phyloP scores from a whole-genome alignment of 2,888 invertebrate species.

The Eumacrocentrus americanus region DNA sequence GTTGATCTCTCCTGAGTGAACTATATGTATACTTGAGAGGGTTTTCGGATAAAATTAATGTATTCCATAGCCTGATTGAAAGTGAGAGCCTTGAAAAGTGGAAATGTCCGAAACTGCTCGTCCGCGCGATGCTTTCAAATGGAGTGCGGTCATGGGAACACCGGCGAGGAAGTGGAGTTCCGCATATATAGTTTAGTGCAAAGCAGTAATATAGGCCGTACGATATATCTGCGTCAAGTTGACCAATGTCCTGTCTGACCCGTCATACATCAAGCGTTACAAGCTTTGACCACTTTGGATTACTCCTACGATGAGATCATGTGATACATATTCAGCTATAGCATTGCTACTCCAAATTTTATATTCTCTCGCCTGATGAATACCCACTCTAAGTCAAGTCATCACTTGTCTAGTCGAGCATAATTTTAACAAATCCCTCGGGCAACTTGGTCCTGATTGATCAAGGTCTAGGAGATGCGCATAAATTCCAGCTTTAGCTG shows the following conservation, averaged over 20 bases:
- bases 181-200: slow-evolving; percentile 37
- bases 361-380: not conserved
- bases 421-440: slow-evolving; percentile 5
- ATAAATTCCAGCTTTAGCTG: slow-evolving; percentile 2
- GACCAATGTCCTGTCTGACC: slow-evolving; percentile 51
- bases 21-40: no score
- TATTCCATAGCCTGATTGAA: no score
- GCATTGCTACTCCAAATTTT: not conserved
- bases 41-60: no score
- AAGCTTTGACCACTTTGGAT: slow-evolving; percentile 51
- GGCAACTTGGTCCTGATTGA: not conserved
- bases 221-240: slow-evolving; percentile 51
- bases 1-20: no score
- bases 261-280: slow-evolving; percentile 49
- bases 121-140: not conserved
- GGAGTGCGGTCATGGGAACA: not conserved
- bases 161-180: not conserved
- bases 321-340: no score
- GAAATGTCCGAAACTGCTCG: not conserved
- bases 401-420: slow-evolving; percentile 2
- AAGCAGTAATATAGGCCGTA: slow-evolving; percentile 44
- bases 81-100: no score
- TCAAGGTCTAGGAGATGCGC: not conserved
- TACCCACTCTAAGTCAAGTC: slow-evolving; percentile 2
- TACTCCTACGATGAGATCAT: slow-evolving; percentile 36